phyloP scores from a whole-genome alignment of 2,797 vertebrate genomes.

The Gymnoscopelus braueri region DNA sequence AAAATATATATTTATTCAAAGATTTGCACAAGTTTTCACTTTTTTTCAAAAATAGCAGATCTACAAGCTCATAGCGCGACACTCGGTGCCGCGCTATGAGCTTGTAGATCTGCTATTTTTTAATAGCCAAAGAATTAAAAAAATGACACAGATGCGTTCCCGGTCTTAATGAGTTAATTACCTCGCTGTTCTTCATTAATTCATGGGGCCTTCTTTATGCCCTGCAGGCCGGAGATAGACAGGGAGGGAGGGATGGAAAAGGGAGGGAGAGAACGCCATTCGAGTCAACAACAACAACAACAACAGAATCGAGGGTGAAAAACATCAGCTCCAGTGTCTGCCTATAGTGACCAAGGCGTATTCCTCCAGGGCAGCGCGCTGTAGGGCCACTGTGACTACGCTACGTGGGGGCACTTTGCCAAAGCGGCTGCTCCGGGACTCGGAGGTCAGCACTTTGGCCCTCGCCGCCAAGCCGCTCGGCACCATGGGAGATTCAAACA shows the following conservation, averaged over 20 bases:
- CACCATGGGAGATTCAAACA: slow-evolving; percentile 55
- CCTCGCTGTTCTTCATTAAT: slow-evolving; percentile 93
- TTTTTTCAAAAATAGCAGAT: too few relatives aligned
- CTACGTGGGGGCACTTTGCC: slow-evolving; percentile 52
- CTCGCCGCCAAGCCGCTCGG: slow-evolving; percentile 20
- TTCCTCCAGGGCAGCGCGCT: slow-evolving; percentile 45
- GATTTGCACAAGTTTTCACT: too few relatives aligned
- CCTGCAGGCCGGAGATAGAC: slow-evolving; percentile 83
- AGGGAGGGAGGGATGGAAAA: slow-evolving; percentile 30
- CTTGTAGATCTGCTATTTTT: too few relatives aligned
- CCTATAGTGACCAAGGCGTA: slow-evolving; percentile 46
- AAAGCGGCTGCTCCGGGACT: slow-evolving; percentile 60
- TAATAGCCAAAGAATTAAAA: too few relatives aligned
- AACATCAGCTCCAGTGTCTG: slow-evolving; percentile 59
- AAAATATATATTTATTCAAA: too few relatives aligned
- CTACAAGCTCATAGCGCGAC: too few relatives aligned
- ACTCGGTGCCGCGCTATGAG: too few relatives aligned
- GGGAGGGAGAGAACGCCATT: slow-evolving; percentile 30
- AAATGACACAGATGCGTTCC: too few relatives aligned
- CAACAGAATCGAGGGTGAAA: slow-evolving; percentile 62
- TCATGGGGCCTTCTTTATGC: slow-evolving; percentile 86
- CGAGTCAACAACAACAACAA: slow-evolving; percentile 78
- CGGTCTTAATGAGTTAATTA: slow-evolving; percentile 80
- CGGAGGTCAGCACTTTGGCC: slow-evolving; percentile 70
- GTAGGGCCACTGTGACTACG: slow-evolving; percentile 46